Evolutionary conservation across 2,113 vertebrate species (phyloP).

Genomic region (Aptenodytes forsteri): DNA sequence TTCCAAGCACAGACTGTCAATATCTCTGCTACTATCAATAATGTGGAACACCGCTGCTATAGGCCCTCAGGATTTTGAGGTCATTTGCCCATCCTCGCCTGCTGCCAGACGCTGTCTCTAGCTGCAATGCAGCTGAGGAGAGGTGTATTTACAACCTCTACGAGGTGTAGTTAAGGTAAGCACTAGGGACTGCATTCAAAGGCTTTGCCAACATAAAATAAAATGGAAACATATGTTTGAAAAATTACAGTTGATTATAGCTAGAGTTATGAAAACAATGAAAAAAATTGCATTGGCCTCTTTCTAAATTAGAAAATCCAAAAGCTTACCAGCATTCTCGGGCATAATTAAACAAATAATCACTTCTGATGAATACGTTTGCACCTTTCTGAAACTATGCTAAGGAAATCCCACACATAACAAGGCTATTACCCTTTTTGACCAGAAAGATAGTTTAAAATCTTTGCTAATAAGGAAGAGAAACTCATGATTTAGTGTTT

Average conservation of each 20-base stretch:
- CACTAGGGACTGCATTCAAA: slow-evolving; percentile 55
- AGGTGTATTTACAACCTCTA: slow-evolving; percentile 49
- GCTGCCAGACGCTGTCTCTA: slow-evolving; percentile 66
- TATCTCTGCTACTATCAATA: slow-evolving; percentile 99
- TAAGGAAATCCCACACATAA: background rate
- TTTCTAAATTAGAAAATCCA: slow-evolving; percentile 44
- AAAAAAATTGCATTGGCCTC: background rate
- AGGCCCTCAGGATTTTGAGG: slow-evolving; percentile 87
- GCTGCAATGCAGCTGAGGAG: slow-evolving; percentile 52
- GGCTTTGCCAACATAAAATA: slow-evolving; percentile 52
- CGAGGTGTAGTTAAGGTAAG: slow-evolving; percentile 55
- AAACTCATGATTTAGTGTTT: background rate
- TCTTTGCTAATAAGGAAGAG: background rate
- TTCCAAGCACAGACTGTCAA: slow-evolving; percentile 95
- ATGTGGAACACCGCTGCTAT: slow-evolving; percentile 89
- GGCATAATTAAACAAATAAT: slow-evolving; percentile 58
- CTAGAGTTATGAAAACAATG: slow-evolving; percentile 53
- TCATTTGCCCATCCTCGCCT: slow-evolving; percentile 81
- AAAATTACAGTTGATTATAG: slow-evolving; percentile 55
- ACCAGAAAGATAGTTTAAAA: slow-evolving; percentile 12
- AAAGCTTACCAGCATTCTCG: slow-evolving; percentile 51
- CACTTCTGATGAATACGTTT: slow-evolving; percentile 7
- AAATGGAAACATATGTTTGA: slow-evolving; percentile 66
- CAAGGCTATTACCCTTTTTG: background rate
- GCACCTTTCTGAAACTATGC: background rate